Evolutionary conservation across 2,888 invertebrate genomes (phyloP), one percentile per base, ranked within the genome.

Genomic region (Netelia melanura): DNA sequence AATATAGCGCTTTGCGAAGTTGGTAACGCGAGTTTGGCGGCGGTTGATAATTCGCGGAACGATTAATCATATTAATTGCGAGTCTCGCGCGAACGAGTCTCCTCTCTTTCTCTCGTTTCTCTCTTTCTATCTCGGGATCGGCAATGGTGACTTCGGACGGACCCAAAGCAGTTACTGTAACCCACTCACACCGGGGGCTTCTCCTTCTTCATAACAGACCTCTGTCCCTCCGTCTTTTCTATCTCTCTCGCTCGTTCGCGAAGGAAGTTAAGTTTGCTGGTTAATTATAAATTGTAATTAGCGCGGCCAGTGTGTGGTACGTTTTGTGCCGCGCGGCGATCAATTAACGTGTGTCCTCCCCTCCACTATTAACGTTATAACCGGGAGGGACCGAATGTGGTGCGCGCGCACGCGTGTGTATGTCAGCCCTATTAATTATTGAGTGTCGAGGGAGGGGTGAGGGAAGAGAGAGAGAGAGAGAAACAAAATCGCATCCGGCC

Each of bases 211-310:
- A 38, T 38, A 38, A 38, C 38, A 38, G 38, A 38, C 38, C 38
- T 62, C 74, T 14, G 68, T 62, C 81, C 74, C 68, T 54, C 11
- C 52, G 11, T 58, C 14, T 58, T 3, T 61, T 48, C 21, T 14
- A 6, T 85, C 83, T 75, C 85, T 74, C 81, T 79, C 83, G 80
- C 86, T 86, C 88, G 70, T 77, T 52, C 65, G 58, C 67, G 61
- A 38, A 82, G 81, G 81, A 79, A 82, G 81, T 81, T 80, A 80
- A 89, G 89, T 91, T 89, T 89, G 90, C 90, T 91, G 90, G 89
- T 93, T 93, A 93, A 93, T 93, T 93, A 92, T 93, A 93, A 93
- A 93, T 92, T 92, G 92, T 93, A 93, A 93, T 93, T 92, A 93
- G 91, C 91, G 90, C 88, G 89, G 88, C 87, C 87, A 52, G 78